Evolutionary conservation across 2,797 vertebrate genomes (phyloP).

Genomic region (Melanotaenia maccullochi): DNA sequence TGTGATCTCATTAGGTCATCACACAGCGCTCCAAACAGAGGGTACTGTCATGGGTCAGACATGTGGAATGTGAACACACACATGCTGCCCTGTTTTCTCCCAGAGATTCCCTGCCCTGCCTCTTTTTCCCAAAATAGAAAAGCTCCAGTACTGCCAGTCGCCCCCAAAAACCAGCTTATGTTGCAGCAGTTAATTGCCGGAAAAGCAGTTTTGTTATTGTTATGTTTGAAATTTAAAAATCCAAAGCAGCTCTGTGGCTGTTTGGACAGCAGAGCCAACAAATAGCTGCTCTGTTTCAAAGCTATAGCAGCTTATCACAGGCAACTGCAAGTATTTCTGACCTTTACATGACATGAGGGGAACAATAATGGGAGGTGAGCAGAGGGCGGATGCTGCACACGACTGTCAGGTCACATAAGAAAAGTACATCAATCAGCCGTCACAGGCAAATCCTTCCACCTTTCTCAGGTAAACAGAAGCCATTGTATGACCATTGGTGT

Average conservation of each 20-base stretch:
- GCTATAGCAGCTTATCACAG: slow-evolving; percentile 3
- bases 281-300: slow-evolving; percentile 31
- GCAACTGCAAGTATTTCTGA: slow-evolving; percentile 35
- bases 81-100: slow-evolving; percentile 87
- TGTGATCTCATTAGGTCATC: slow-evolving; percentile 91
- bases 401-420: slow-evolving; percentile 3
- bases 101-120: slow-evolving; percentile 84
- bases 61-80: slow-evolving; percentile 91
- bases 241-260: slow-evolving; percentile 20
- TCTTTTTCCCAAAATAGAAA: slow-evolving; percentile 88
- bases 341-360: slow-evolving; percentile 39
- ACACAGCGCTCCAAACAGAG: slow-evolving; percentile 85
- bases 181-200: slow-evolving; percentile 83
- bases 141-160: slow-evolving; percentile 80
- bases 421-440: slow-evolving; percentile 43
- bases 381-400: slow-evolving; percentile 27
- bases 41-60: slow-evolving; percentile 89
- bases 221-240: slow-evolving; percentile 73
- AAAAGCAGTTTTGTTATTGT: slow-evolving; percentile 89
- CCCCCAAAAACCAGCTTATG: slow-evolving; percentile 82
- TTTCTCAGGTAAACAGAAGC: slow-evolving; percentile 51
- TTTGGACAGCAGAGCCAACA: slow-evolving; percentile 65
- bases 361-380: slow-evolving; percentile 57
- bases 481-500: slow-evolving; percentile 17
- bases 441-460: slow-evolving; percentile 43